These are phyloP conservation scores for Corythornis vintsioides DNA, from an alignment of 2,113 vertebrate species.

Conservation along the genomic window DNA sequence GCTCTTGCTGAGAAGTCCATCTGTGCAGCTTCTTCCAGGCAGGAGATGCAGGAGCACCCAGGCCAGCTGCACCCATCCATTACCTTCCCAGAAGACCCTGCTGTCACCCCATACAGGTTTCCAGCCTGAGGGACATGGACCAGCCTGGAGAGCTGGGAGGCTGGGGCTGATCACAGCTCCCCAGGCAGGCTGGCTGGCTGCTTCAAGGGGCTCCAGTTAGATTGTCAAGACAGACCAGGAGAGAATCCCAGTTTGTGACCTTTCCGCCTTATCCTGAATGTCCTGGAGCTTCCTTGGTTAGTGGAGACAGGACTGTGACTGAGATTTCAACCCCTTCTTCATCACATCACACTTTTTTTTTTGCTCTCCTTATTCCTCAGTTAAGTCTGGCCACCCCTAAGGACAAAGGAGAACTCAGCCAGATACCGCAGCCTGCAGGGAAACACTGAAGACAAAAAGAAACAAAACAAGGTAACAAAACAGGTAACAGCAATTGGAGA, in stretches of 20 bases:
- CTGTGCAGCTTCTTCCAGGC: not conserved
- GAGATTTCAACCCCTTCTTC: not conserved
- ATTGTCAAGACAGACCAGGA: not conserved
- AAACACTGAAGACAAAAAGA: not conserved
- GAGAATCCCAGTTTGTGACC: not conserved
- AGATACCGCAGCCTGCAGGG: not conserved
- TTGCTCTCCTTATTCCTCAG: not conserved
- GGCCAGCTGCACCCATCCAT: not conserved
- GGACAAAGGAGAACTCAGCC: not conserved
- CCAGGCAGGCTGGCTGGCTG: not conserved
- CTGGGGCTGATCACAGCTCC: not conserved
- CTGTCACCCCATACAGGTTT: not conserved
- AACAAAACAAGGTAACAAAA: not conserved
- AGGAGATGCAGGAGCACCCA: not conserved
- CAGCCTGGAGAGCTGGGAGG: not conserved
- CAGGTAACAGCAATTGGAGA: not conserved
- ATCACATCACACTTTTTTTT: not conserved
- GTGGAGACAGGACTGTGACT: not conserved
- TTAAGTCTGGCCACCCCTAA: not conserved
- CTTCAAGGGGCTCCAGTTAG: not conserved
- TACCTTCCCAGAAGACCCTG: fast-evolving
- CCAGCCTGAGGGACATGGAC: not conserved
- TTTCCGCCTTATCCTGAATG: not conserved
- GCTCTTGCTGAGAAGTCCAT: not conserved
- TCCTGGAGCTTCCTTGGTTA: not conserved